A percentile compares a stretch with the other conserved stretches of the same genome.
Evolutionary conservation across 1,140 invertebrate genomes (phyloP).

Genomic region (Drosophila rufa): DNA sequence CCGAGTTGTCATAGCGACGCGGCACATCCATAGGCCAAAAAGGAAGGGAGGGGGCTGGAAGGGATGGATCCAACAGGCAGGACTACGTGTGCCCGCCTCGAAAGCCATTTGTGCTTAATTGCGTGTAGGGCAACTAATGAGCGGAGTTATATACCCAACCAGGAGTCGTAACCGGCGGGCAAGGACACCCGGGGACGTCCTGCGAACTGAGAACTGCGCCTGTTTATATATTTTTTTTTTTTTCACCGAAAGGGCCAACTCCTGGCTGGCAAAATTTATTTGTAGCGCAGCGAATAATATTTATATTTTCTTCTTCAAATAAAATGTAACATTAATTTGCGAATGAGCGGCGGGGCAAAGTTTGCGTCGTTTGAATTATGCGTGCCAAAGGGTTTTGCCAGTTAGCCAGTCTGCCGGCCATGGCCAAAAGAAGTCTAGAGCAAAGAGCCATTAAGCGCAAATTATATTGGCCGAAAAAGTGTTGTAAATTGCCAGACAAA

Average conservation of each 20-base stretch:
- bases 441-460: conserved; percentile 62
- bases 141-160: conserved; percentile 76
- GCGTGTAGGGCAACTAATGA: conserved; percentile 83
- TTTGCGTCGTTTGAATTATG: conserved; percentile 77
- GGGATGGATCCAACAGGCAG: neutral
- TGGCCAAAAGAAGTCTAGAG: conserved; percentile 3
- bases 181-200: conserved; percentile 45
- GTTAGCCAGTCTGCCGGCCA: conserved; percentile 25
- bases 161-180: conserved; percentile 47
- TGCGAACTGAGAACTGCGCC: conserved; percentile 26
- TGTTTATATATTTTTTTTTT: conserved; percentile 76
- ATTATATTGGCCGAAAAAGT: conserved; percentile 71
- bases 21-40: conserved; percentile 60
- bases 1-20: conserved; percentile 70
- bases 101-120: conserved; percentile 84
- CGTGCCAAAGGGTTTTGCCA: conserved; percentile 73
- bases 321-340: conserved; percentile 80
- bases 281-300: conserved; percentile 61
- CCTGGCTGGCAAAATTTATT: conserved; percentile 62
- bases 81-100: conserved; percentile 67
- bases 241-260: conserved; percentile 12
- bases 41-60: no score
- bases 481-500: conserved; percentile 57
- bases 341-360: conserved; percentile 44
- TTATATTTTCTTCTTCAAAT: conserved; percentile 64